phyloP scores from a whole-genome alignment of 2,888 invertebrate species.

The Xestobium rufovillosum region DNA sequence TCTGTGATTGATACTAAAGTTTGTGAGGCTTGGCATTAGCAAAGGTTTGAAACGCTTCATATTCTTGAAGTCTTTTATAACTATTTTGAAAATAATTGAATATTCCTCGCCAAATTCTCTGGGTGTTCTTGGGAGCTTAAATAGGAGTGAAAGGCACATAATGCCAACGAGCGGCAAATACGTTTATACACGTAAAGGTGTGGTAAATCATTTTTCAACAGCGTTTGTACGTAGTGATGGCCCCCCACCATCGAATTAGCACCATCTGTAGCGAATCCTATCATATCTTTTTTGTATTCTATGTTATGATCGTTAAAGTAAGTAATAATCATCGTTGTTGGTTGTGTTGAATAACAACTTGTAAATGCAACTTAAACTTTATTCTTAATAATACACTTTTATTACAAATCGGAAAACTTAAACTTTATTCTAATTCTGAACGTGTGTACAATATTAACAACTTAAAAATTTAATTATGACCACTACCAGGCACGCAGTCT shows the following conservation, averaged over 20 bases:
- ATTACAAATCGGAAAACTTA: too few species aligned
- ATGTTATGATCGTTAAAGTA: too few species aligned
- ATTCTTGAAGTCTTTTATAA: conserved; percentile 10
- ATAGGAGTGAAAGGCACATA: conserved; percentile 29
- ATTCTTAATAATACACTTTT: too few species aligned
- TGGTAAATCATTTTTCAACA: conserved; percentile 18
- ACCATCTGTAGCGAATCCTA: conserved; percentile 27
- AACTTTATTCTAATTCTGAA: too few species aligned
- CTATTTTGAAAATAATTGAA: too few species aligned
- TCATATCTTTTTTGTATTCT: too few species aligned
- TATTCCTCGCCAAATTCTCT: conserved; percentile 18
- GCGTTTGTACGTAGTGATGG: conserved; percentile 9
- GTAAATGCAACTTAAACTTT: too few species aligned
- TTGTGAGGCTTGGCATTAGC: conserved; percentile 9
- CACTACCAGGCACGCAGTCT: too few species aligned
- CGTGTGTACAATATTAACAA: too few species aligned
- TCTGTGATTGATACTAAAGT: conserved; percentile 9
- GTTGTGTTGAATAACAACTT: too few species aligned
- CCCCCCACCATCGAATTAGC: conserved; percentile 27
- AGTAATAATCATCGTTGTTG: too few species aligned
- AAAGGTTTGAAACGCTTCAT: conserved; percentile 9
- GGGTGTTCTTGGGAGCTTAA: conserved; percentile 24
- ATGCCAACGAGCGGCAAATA: conserved; percentile 28
- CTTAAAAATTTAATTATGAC: too few species aligned
- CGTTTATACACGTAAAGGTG: conserved; percentile 27